phyloP scores from a whole-genome alignment of 2,797 vertebrate genomes.

The Poeciliopsis paucimaculata region DNA sequence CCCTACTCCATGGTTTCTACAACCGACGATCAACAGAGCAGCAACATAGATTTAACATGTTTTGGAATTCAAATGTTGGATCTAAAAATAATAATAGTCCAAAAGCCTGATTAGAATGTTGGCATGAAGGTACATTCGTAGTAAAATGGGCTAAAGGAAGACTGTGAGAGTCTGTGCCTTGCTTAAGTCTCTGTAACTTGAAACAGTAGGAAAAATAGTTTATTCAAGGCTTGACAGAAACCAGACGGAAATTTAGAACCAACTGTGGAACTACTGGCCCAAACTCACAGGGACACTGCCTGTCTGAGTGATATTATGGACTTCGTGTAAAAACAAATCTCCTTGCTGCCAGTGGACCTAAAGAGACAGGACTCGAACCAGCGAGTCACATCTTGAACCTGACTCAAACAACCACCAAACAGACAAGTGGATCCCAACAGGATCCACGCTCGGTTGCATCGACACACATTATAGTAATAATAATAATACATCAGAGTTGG shows the following conservation, averaged over 20 bases:
- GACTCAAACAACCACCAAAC: conserved; percentile 37
- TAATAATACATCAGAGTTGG: conserved; percentile 10
- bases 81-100: conserved; percentile 61
- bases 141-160: conserved; percentile 71
- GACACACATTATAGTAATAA: conserved; percentile 13
- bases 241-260: conserved; percentile 37
- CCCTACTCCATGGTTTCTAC: conserved; percentile 52
- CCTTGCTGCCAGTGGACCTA: conserved; percentile 64
- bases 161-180: conserved; percentile 54
- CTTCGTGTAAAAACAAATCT: conserved; percentile 41
- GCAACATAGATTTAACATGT: conserved; percentile 64
- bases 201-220: conserved; percentile 37
- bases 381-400: conserved; percentile 64
- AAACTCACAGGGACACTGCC: conserved; percentile 20
- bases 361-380: conserved; percentile 70
- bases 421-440: conserved; percentile 40
- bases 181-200: conserved; percentile 41
- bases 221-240: conserved; percentile 44
- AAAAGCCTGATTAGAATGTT: conserved; percentile 56
- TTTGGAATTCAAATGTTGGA: conserved; percentile 71
- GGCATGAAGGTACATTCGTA: conserved; percentile 73
- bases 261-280: conserved; percentile 34
- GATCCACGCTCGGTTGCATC: conserved; percentile 39
- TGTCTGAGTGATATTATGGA: conserved; percentile 27
- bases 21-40: conserved; percentile 66